Evolutionary conservation across 2,113 vertebrate species (phyloP), one percentile per base, ranked within the genome.

Genomic region (Euleptes europaea): DNA sequence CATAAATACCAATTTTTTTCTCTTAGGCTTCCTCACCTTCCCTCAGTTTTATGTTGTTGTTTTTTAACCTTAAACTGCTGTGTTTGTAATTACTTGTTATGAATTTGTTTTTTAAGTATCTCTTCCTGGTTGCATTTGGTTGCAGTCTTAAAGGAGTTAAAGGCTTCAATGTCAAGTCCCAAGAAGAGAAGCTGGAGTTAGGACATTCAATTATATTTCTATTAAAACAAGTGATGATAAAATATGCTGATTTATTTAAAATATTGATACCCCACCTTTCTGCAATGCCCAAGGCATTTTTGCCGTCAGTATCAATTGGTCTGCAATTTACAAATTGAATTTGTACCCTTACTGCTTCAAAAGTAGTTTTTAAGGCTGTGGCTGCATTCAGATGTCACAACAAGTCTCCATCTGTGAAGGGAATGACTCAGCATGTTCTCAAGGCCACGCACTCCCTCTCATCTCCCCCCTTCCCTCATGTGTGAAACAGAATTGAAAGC

Each of bases 101-200:
- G 51, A 54, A 54, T 54, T 54, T 54, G 2, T 54, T 54, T 12
- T 54, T 54, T 17, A 60, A 5, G 57, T 60, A 23, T 60, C 57
- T 60, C 57, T 60, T 23, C 23, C 57, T 60, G 21, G 57, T 26
- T 60, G 57, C 57, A 21, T 60, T 60, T 60, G 3, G 49, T 77
- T 69, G 10, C 49, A 10, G 49, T 51, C 26, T 69, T 42, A 78
- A 33, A 9, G n/a, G 12, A 74, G 71, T 26, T 74, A 38, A 23
- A 31, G 35, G 13, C 40, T 74, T 74, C 38, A 31, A 74, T 33
- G 28, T 2, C 26, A 47, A 42, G 2, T 26, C 13, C 42, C 21
- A 5, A 69, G 42, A 4, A 19, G 60, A 54, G 75, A 49, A 63
- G 0, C 10, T 1, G 8, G 1, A 4, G 15, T 71, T 7, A 0